Percentiles rank a stretch among this genome's conserved stretches.
Conservation (phyloP, 1,140 invertebrate genomes). For the Melanaphis sacchari region DNA sequence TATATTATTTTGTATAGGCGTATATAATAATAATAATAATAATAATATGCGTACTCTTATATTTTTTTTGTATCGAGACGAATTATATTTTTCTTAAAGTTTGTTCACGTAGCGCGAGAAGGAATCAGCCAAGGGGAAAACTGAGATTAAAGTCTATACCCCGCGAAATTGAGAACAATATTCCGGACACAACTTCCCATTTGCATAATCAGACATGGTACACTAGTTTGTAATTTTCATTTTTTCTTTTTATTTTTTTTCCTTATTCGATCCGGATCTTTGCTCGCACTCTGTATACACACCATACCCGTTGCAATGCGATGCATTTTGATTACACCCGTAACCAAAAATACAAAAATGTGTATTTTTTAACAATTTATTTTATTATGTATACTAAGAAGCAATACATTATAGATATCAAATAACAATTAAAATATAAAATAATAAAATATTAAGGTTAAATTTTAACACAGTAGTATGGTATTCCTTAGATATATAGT, state of each 20-base stretch:
- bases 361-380: not conserved
- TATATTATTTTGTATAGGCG: not conserved
- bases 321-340: too few relatives aligned
- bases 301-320: not conserved
- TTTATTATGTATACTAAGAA: not conserved
- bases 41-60: not conserved
- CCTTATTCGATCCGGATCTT: not conserved
- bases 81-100: conserved; percentile 39
- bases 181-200: conserved; percentile 43
- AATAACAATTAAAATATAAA: not conserved
- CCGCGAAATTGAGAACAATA: conserved; percentile 40
- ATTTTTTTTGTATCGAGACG: conserved; percentile 11
- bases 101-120: conserved; percentile 30
- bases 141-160: conserved; percentile 48
- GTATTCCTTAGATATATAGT: not conserved
- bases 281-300: not conserved
- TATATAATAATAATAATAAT: not conserved
- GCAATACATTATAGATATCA: not conserved
- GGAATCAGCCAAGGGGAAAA: conserved; percentile 46
- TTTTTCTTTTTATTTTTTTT: not conserved
- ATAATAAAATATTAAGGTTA: not conserved
- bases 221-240: conserved; percentile 52
- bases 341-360: not conserved
- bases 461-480: not conserved
- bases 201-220: conserved; percentile 50